Evolutionary conservation across 2,888 invertebrate genomes (phyloP).

Genomic region (Nebria brevicollis): DNA sequence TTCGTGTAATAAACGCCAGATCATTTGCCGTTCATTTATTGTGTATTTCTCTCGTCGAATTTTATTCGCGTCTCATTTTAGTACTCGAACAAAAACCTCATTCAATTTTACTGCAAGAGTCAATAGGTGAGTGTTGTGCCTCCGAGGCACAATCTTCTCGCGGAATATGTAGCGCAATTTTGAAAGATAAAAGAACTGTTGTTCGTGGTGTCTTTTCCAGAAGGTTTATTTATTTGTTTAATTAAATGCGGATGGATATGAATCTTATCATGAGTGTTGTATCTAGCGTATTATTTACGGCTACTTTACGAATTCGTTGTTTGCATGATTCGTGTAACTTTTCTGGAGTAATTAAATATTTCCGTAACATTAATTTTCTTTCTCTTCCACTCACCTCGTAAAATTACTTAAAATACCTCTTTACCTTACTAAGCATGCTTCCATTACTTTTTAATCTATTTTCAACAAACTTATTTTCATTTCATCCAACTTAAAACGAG

Average conservation of each 20-base stretch:
- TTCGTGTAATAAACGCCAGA: too few species aligned
- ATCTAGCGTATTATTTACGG: constrained; percentile 10
- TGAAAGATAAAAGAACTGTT: neutral
- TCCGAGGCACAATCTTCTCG: too few species aligned
- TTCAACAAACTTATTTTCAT: too few species aligned
- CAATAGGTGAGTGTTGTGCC: too few species aligned
- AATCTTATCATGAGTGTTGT: constrained; percentile 27
- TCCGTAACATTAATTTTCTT: constrained; percentile 44
- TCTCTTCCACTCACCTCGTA: constrained; percentile 7
- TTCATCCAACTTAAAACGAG: too few species aligned
- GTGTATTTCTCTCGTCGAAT: too few species aligned
- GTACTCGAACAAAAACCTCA: too few species aligned
- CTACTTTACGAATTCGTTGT: constrained; percentile 7
- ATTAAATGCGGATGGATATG: constrained; percentile 24
- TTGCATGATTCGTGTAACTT: constrained; percentile 36
- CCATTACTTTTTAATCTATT: too few species aligned
- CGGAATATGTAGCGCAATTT: too few species aligned
- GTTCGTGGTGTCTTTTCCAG: neutral
- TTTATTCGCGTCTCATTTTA: too few species aligned
- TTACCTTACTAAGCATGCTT: neutral
- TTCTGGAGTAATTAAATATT: constrained; percentile 36
- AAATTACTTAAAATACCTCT: neutral
- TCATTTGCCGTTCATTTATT: too few species aligned
- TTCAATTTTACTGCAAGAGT: too few species aligned
- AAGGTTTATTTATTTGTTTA: constrained; percentile 36